Percentiles rank a stretch among this genome's conserved stretches.
phyloP scores from a whole-genome alignment of 1,140 invertebrate species.

The Neotoxoptera formosana region DNA sequence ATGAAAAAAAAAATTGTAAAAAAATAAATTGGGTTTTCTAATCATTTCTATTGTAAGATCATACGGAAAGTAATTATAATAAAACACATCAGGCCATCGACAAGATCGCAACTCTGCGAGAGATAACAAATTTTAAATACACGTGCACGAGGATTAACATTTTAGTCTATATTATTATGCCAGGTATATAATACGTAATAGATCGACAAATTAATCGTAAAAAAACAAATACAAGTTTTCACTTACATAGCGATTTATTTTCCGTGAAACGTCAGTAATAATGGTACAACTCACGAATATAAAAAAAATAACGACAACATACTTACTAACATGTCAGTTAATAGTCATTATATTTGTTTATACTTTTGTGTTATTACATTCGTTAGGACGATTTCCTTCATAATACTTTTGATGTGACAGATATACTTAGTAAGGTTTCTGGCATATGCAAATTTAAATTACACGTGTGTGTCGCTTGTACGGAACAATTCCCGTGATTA shows the following conservation, averaged over 20 bases:
- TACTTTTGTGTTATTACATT: neutral
- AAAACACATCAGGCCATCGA: no score
- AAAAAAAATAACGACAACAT: neutral
- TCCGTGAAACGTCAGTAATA: neutral
- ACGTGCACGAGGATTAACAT: neutral
- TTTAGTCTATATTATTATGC: neutral
- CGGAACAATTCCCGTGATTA: conserved; percentile 10
- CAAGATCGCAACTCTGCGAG: neutral
- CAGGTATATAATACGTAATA: neutral
- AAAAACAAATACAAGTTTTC: neutral
- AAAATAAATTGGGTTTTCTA: neutral
- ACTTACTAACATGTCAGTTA: neutral
- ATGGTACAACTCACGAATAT: neutral
- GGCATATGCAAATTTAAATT: conserved; percentile 4
- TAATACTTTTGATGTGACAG: neutral
- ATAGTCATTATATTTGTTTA: neutral
- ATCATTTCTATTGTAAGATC: neutral
- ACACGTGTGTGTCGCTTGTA: neutral
- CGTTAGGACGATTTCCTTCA: neutral
- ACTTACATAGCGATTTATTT: neutral
- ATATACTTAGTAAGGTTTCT: neutral
- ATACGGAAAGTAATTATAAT: neutral
- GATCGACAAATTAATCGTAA: neutral
- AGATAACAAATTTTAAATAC: neutral
- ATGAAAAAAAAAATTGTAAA: neutral